Evolutionary conservation across 2,113 vertebrate species (phyloP).

Genomic region (Lagenorhynchus albirostris): DNA sequence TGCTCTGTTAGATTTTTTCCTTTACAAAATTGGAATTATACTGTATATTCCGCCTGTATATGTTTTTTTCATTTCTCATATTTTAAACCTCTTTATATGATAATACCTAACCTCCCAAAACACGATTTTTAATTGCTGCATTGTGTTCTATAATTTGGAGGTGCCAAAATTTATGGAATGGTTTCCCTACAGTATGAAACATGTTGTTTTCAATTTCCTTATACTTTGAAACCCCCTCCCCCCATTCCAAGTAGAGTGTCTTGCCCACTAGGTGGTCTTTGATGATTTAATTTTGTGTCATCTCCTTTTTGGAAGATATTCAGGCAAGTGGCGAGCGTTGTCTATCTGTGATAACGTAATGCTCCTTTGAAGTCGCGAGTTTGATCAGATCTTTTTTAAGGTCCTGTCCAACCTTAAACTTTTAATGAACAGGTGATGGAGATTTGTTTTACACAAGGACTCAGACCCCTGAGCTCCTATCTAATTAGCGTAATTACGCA

Average conservation of each 20-base stretch:
- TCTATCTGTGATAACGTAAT: neutral
- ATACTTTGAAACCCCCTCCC: neutral
- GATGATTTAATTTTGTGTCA: neutral
- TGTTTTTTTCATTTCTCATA: neutral
- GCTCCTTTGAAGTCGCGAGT: neutral
- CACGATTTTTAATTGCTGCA: neutral
- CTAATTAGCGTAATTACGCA: constrained; percentile 28
- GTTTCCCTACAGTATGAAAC: neutral
- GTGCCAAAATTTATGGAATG: neutral
- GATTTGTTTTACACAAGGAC: neutral
- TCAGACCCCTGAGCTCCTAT: neutral
- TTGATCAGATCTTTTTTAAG: neutral
- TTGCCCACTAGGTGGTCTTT: neutral
- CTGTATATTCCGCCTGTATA: neutral
- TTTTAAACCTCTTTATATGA: neutral
- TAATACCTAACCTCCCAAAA: neutral
- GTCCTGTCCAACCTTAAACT: neutral
- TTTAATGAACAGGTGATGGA: neutral
- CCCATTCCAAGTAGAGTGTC: neutral
- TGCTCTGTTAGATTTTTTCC: neutral
- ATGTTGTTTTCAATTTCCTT: neutral
- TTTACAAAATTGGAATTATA: constrained; percentile 1
- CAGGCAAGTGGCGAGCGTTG: neutral
- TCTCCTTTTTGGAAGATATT: neutral
- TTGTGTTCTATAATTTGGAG: neutral